A percentile compares a stretch with the other conserved stretches of the same genome.
These are phyloP conservation scores for Calidris pygmaea DNA, from an alignment of 2,113 vertebrate species.

Conservation along the genomic window DNA sequence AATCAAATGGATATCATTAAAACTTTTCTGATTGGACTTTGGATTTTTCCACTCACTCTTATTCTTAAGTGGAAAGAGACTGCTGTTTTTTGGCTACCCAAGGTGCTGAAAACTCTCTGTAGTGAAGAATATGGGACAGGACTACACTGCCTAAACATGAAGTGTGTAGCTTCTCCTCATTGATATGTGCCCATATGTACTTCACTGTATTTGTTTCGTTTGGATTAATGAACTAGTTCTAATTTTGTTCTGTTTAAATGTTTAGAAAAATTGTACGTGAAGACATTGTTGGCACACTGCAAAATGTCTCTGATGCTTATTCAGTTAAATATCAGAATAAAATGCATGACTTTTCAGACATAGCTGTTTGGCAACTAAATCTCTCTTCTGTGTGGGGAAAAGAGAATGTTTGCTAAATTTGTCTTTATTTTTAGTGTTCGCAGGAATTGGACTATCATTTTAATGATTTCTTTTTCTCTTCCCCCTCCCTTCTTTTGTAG, in stretches of 20 bases:
- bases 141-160: background rate
- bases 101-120: background rate
- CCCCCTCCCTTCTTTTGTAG: slow-evolving; percentile 68
- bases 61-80: background rate
- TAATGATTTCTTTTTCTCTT: slow-evolving; percentile 5
- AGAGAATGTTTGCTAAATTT: background rate
- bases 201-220: background rate
- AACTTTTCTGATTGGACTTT: background rate
- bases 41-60: background rate
- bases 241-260: background rate
- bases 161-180: background rate
- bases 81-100: background rate
- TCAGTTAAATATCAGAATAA: background rate
- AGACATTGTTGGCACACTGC: background rate
- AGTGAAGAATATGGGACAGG: background rate
- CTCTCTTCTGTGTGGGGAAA: background rate
- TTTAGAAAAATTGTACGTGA: background rate
- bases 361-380: background rate
- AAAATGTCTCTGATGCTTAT: background rate
- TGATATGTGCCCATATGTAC: background rate
- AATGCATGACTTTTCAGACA: background rate
- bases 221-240: background rate
- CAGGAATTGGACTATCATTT: background rate
- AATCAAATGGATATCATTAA: background rate
- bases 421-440: background rate